A percentile compares a stretch with the other conserved stretches of the same genome.
Conservation (phyloP, 2,797 vertebrate species). For the Rhinogobio ventralis region DNA sequence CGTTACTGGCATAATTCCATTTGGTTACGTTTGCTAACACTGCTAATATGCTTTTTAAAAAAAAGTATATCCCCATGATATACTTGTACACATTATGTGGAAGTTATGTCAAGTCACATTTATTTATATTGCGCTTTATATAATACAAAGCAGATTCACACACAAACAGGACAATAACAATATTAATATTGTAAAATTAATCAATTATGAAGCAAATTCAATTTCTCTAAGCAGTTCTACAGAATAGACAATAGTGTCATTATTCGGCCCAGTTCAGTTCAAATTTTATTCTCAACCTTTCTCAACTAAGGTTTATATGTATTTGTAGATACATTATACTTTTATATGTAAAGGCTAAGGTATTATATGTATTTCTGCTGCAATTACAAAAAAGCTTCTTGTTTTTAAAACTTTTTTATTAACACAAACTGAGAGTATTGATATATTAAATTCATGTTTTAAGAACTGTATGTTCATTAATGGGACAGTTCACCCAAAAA, state of each 20-base stretch:
- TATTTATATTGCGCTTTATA: not conserved
- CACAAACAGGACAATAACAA: not conserved
- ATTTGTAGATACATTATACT: too few species aligned
- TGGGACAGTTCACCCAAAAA: too few species aligned
- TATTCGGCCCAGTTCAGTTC: too few species aligned
- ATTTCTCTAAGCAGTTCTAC: too few species aligned
- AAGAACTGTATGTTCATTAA: not conserved
- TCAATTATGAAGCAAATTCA: too few species aligned
- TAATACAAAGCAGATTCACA: not conserved
- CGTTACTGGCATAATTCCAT: not conserved
- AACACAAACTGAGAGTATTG: not conserved
- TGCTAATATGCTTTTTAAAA: not conserved
- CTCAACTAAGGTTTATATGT: too few species aligned
- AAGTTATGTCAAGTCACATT: not conserved
- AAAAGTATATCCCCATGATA: not conserved
- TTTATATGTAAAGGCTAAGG: not conserved
- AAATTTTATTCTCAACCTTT: too few species aligned
- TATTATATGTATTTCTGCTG: not conserved
- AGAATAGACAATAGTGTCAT: too few species aligned
- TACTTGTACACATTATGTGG: not conserved
- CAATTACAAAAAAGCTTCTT: not conserved
- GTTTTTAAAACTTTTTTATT: not conserved
- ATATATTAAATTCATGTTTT: not conserved
- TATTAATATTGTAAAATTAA: not conserved
- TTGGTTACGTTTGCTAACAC: not conserved